Evolutionary conservation across 2,113 vertebrate genomes (phyloP).

Genomic region (Haemorhous mexicanus): DNA sequence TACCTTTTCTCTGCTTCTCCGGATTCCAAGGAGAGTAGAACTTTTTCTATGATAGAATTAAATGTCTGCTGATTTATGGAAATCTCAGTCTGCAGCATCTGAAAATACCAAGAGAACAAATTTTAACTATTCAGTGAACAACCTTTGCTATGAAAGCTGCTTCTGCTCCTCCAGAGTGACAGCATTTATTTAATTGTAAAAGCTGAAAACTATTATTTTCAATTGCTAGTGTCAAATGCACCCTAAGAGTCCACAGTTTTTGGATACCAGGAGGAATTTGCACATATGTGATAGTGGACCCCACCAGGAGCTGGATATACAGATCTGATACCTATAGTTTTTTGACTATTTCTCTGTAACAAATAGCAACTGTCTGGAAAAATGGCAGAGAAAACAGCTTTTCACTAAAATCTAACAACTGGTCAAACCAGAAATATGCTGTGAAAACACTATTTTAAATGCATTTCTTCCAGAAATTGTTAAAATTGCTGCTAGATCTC

Average conservation of each 20-base stretch:
- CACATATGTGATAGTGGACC: background rate
- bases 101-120: background rate
- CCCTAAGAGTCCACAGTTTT: background rate
- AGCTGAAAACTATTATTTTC: background rate
- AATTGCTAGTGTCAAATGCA: background rate
- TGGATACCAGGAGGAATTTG: background rate
- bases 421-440: background rate
- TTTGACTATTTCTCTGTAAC: background rate
- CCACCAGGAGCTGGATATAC: background rate
- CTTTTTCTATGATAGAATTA: conserved; percentile 80
- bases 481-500: background rate
- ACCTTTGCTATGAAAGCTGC: background rate
- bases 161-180: background rate
- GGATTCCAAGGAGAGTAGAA: conserved; percentile 79
- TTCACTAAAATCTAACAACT: background rate
- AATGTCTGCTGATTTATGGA: conserved; percentile 84
- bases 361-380: background rate
- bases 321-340: background rate
- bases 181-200: background rate
- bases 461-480: background rate
- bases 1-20: conserved; percentile 86
- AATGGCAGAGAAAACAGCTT: background rate
- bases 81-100: conserved; percentile 89
- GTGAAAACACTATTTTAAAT: background rate
- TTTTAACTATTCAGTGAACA: background rate